These are phyloP conservation scores for Drosophila erecta DNA, from an alignment of 1,140 invertebrate genomes.

Conservation along the genomic window DNA sequence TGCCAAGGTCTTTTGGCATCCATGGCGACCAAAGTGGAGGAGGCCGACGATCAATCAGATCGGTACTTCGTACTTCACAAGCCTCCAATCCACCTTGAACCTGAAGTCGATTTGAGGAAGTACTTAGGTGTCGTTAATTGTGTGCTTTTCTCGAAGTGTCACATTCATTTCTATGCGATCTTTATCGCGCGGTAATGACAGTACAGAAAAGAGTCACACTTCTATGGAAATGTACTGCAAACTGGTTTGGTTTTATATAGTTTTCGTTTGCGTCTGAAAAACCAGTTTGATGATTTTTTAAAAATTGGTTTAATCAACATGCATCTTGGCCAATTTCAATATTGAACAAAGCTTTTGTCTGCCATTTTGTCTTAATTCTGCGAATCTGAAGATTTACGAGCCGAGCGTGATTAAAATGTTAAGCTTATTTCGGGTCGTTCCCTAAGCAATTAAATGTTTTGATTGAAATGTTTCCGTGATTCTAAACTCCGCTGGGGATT, in stretches of 20 bases:
- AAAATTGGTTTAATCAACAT: conserved; percentile 57
- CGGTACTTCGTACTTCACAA: conserved; percentile 6
- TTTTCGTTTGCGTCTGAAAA: conserved; percentile 51
- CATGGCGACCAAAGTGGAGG: conserved; percentile 6
- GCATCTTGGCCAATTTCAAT: conserved; percentile 61
- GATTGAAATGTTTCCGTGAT: neutral
- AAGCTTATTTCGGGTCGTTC: neutral
- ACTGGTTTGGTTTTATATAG: conserved; percentile 50
- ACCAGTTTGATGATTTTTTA: conserved; percentile 56
- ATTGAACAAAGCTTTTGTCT: conserved; percentile 18
- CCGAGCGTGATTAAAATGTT: conserved; percentile 45
- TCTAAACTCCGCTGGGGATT: neutral
- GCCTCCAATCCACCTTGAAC: conserved; percentile 29
- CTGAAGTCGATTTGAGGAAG: conserved; percentile 35
- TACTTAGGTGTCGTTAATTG: conserved; percentile 16
- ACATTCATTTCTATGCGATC: neutral
- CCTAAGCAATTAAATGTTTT: conserved; percentile 9
- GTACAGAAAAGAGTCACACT: conserved; percentile 16
- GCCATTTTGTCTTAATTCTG: conserved; percentile 14
- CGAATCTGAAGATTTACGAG: conserved; percentile 42
- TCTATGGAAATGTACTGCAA: conserved; percentile 60
- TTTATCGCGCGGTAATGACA: conserved; percentile 10
- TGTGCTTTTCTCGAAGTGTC: conserved; percentile 35
- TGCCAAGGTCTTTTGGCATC: conserved; percentile 53
- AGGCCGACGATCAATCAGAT: conserved; percentile 27